Percentiles rank a stretch among this genome's conserved stretches.
phyloP scores from a whole-genome alignment of 2,113 vertebrate species.

The Clarias gariepinus region DNA sequence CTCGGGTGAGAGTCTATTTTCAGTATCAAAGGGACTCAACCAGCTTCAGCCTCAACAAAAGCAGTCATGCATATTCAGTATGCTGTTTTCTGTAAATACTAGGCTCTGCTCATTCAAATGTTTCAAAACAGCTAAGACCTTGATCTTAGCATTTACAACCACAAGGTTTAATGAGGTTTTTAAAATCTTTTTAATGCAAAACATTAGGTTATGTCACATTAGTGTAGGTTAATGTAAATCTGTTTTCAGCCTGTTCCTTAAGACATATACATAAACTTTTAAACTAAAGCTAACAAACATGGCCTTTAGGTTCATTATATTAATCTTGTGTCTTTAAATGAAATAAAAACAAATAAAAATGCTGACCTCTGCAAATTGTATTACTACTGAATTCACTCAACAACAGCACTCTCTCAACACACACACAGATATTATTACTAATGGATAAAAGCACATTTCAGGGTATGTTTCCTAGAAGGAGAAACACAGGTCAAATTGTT shows the following conservation, averaged over 20 bases:
- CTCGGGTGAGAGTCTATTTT: constrained; percentile 3
- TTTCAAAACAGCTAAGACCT: not conserved
- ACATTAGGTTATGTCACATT: not conserved
- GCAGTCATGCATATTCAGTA: not conserved
- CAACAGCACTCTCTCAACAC: not conserved
- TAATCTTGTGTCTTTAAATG: not conserved
- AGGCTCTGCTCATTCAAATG: not conserved
- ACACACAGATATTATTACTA: not conserved
- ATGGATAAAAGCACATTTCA: constrained; percentile 1
- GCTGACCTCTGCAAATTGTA: not conserved
- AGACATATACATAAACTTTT: not conserved
- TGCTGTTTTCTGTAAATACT: constrained; percentile 13
- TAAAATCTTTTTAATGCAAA: not conserved
- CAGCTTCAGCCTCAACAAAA: constrained; percentile 5
- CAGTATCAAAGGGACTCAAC: constrained; percentile 11
- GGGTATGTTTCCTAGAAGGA: not conserved
- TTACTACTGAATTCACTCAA: not conserved
- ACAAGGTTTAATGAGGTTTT: not conserved
- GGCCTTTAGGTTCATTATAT: not conserved
- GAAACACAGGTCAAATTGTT: not conserved
- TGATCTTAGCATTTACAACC: not conserved
- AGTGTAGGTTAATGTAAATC: not conserved
- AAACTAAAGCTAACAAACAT: not conserved
- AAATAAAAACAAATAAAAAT: not conserved
- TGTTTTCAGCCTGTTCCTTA: not conserved